A percentile compares a stretch with the other conserved stretches of the same genome.
These are phyloP conservation scores for Pipistrellus pipistrellus DNA, from an alignment of 2,797 vertebrate genomes.

Conservation along the genomic window DNA sequence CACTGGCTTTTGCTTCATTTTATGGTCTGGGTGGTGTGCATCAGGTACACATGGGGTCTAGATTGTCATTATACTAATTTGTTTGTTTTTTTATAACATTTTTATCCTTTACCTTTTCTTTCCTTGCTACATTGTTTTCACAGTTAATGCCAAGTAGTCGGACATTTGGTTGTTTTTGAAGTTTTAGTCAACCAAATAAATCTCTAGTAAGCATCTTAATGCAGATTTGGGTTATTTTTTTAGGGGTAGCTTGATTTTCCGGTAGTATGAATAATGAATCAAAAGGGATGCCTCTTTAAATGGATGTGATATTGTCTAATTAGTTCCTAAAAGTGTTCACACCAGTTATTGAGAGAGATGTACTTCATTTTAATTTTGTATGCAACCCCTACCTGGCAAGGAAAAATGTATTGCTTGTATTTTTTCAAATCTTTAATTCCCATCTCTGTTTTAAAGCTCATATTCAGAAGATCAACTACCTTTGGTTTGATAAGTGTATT, in stretches of 20 bases:
- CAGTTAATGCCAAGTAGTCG: background rate
- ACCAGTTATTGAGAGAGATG: background rate
- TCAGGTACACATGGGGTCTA: no score
- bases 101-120: background rate
- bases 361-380: background rate
- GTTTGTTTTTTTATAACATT: background rate
- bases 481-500: background rate
- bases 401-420: background rate
- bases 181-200: background rate
- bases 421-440: background rate
- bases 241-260: constrained; percentile 38
- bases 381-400: background rate
- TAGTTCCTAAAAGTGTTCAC: background rate
- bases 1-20: no score
- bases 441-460: background rate
- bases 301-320: constrained; percentile 18
- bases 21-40: no score
- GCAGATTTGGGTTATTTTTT: constrained; percentile 19
- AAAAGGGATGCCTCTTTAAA: constrained; percentile 9
- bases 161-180: background rate
- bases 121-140: background rate
- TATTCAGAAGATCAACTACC: constrained; percentile 3
- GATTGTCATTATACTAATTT: background rate
- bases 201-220: constrained; percentile 46
- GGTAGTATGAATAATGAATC: background rate